Evolutionary conservation across 2,888 invertebrate species (phyloP).

Genomic region (Agrochola litura): DNA sequence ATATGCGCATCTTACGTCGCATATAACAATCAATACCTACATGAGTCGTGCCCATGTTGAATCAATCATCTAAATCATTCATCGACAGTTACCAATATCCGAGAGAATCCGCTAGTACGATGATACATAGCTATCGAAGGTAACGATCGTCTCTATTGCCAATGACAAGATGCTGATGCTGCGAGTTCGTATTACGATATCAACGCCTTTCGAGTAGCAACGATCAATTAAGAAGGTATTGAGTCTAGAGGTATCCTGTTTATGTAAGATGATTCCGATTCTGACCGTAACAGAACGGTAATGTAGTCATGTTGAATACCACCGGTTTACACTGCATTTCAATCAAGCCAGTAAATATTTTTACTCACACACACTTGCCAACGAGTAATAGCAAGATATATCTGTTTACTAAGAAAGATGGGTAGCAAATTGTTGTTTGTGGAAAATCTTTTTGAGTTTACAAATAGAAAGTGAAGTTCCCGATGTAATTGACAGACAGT

Average conservation of each 20-base stretch:
- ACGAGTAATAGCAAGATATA: conserved; percentile 19
- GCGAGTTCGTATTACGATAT: conserved; percentile 47
- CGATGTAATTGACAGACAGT: conserved; percentile 30
- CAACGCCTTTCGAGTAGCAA: conserved; percentile 28
- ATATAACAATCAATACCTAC: conserved; percentile 18
- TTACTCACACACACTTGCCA: conserved; percentile 24
- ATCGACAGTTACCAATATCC: conserved; percentile 38
- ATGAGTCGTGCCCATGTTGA: conserved; percentile 19
- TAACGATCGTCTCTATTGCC: conserved; percentile 21
- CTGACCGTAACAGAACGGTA: conserved; percentile 44
- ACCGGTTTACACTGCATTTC: conserved; percentile 54
- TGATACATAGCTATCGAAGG: conserved; percentile 20
- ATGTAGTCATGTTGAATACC: conserved; percentile 39
- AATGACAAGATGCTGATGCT: conserved; percentile 44
- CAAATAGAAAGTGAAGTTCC: conserved; percentile 23
- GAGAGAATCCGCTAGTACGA: conserved; percentile 21
- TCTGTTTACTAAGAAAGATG: conserved; percentile 10
- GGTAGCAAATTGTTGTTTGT: conserved; percentile 4
- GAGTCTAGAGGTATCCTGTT: conserved; percentile 68
- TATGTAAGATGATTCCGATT: conserved; percentile 69
- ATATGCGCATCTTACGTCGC: conserved; percentile 10
- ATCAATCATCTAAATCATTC: conserved; percentile 43
- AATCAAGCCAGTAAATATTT: conserved; percentile 53
- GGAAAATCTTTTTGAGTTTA: conserved; percentile 4
- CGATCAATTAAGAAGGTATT: conserved; percentile 35